Evolutionary conservation across 2,888 invertebrate genomes (phyloP), one percentile per base, ranked within the genome.

Genomic region (Mesodorylaimus sp.): DNA sequence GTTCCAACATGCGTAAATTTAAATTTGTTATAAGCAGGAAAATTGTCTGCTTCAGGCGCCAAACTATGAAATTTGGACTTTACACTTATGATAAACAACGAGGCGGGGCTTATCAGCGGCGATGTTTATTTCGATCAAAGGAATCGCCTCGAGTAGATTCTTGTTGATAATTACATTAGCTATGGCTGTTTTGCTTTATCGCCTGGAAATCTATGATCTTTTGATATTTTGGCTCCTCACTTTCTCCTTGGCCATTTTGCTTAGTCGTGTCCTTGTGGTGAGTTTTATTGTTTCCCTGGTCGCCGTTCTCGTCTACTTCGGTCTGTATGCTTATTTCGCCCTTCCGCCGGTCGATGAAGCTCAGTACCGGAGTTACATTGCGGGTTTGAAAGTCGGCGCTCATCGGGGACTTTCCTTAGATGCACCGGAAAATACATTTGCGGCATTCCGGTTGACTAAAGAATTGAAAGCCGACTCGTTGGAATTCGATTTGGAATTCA

Each of bases 351-450:
- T 32, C 32, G 16, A 16, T 16, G 32, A 7, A 16, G 32, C 10
- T 16, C 10, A 32, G 10, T 16, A 32, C 32, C 32, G 10, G 41
- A 41, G 21, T 41, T 19, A 7, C 19, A n/a, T 44, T 3, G 19
- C 2, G 2, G 25, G 13, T 21, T 5, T 52, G 21, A 45, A 48
- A 24, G 76, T 79, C 42, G 75, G 81, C 51, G 82, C 80, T 1
- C 83, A 83, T 60, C 73, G 83, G 61, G 83, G 81, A 2, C 80
- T 79, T 13, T 77, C 76, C 1, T 68, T 78, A 41, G 82, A 83
- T 68, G 82, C 79, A 2, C 83, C 83, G 0, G 83, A 83, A 68
- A 83, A 83, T 66, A 82, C 79, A 55, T 63, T 83, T 55, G 74
- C 75, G 49, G 82, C 83, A 45, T 47, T 47, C 39, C 41, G 25